Conservation (phyloP, 2,888 invertebrate species). For the Drosophila pegasa region DNA sequence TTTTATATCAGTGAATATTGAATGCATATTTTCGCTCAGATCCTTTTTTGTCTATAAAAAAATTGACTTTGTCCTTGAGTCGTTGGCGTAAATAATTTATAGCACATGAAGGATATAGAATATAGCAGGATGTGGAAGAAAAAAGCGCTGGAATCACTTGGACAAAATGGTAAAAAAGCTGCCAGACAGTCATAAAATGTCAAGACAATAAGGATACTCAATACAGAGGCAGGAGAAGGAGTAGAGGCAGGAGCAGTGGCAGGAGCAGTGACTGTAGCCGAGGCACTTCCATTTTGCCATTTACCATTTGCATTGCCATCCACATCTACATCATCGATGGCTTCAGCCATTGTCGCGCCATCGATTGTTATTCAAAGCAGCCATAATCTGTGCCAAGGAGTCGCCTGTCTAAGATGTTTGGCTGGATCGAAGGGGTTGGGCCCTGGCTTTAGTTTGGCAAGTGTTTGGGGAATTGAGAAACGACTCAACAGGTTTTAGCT, state of each 20-base stretch:
- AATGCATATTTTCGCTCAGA: constrained; percentile 16
- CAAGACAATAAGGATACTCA: constrained; percentile 47
- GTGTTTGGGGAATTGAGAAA: constrained; percentile 84
- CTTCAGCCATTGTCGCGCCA: constrained; percentile 67
- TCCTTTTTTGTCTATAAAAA: constrained; percentile 37
- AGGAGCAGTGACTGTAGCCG: background rate
- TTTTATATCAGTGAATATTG: background rate
- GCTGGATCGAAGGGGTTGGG: constrained; percentile 40
- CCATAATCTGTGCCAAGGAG: constrained; percentile 71
- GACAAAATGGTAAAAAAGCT: constrained; percentile 19
- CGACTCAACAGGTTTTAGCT: constrained; percentile 85
- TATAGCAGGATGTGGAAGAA: background rate
- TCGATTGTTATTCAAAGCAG: constrained; percentile 80
- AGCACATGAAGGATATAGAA: constrained; percentile 31
- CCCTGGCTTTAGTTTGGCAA: constrained; percentile 75
- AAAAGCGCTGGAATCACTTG: constrained; percentile 36
- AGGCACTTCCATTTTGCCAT: constrained; percentile 51
- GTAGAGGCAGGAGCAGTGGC: background rate
- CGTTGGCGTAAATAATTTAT: constrained; percentile 59
- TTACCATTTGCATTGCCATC: constrained; percentile 49
- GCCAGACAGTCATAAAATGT: constrained; percentile 71
- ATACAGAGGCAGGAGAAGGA: background rate
- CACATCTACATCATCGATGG: constrained; percentile 55
- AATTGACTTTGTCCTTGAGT: constrained; percentile 60
- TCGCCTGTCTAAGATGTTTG: constrained; percentile 27